Conservation (phyloP, 2,888 invertebrate species). For the Lamproptera curius region DNA sequence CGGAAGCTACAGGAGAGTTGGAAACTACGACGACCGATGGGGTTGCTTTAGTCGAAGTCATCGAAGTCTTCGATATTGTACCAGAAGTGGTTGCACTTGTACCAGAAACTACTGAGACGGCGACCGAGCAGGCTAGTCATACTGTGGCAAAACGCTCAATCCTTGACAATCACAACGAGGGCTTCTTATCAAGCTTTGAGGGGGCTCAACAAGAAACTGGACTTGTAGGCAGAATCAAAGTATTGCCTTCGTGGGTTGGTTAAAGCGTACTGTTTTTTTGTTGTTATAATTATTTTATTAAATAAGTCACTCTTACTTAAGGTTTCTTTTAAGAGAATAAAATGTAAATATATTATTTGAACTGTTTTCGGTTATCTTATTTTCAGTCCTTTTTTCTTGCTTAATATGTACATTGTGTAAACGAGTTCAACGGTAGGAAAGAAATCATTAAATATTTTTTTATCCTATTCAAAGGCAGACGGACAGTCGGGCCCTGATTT, state of each 20-base stretch:
- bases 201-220: constrained; percentile 47
- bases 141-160: constrained; percentile 55
- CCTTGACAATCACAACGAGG: constrained; percentile 54
- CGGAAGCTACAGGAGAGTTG: constrained; percentile 35
- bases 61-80: constrained; percentile 49
- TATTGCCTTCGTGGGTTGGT: constrained; percentile 64
- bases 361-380: too few relatives aligned
- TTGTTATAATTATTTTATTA: too few relatives aligned
- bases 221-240: constrained; percentile 62
- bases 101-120: constrained; percentile 32
- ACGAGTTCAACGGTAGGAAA: too few relatives aligned
- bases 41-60: constrained; percentile 39
- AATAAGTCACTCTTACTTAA: too few relatives aligned
- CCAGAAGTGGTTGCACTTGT: constrained; percentile 45
- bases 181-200: constrained; percentile 54
- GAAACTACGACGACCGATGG: constrained; percentile 39
- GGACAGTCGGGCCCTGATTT: too few relatives aligned
- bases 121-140: constrained; percentile 36
- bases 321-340: too few relatives aligned
- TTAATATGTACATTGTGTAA: too few relatives aligned
- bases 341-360: too few relatives aligned
- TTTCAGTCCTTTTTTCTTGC: too few relatives aligned
- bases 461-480: too few relatives aligned
- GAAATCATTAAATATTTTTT: too few relatives aligned
- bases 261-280: constrained; percentile 30